Evolutionary conservation across 2,797 vertebrate genomes (phyloP), one percentile per base, ranked within the genome.

Genomic region (Microctenopoma stevenorrisi): DNA sequence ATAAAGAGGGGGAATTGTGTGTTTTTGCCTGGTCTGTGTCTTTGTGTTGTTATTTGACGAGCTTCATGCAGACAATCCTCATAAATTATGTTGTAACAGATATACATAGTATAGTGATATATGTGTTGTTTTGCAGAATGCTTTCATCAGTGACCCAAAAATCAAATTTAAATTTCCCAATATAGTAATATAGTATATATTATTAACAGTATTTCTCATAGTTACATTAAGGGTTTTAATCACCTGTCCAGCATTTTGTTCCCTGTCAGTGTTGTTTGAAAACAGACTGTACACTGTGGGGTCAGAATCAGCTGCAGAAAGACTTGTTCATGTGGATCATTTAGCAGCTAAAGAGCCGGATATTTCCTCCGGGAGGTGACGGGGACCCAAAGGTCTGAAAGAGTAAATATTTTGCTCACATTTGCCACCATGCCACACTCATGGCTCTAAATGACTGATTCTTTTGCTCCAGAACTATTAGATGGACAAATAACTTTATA

Each of bases 21-120:
- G 35, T 1, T 64, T 79, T 78, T 74, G 16, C 22, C 33, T 44
- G 18, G 22, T 22, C 3, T 3, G 30, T 58, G 48, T 57, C 55
- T 26, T 7, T 42, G 14, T 51, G 14, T 18, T 47, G n/a, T 51
- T 11, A 15, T 57, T 55, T 52, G 56, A 66, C 49, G 54, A 47
- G 46, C 25, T 54, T 60, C 12, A 30, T 55, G 51, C 25, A 56
- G 51, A 48, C 40, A 15, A 44, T 44, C 7, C 16, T 48, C 22
- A n/a, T 52, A 42, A 33, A 26, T 65, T 22, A 22, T 22, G 22
- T 22, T 22, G 22, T 22, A 22, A 22, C 22, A 22, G 22, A 22
- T 22, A 22, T 22, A 22, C 22, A 22, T 22, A 22, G 22, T 22
- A 22, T 22, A 22, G 22, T 22, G 22, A 2, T 22, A 22, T 22